Evolutionary conservation across 2,797 vertebrate genomes (phyloP).

Genomic region (Helarctos malayanus): DNA sequence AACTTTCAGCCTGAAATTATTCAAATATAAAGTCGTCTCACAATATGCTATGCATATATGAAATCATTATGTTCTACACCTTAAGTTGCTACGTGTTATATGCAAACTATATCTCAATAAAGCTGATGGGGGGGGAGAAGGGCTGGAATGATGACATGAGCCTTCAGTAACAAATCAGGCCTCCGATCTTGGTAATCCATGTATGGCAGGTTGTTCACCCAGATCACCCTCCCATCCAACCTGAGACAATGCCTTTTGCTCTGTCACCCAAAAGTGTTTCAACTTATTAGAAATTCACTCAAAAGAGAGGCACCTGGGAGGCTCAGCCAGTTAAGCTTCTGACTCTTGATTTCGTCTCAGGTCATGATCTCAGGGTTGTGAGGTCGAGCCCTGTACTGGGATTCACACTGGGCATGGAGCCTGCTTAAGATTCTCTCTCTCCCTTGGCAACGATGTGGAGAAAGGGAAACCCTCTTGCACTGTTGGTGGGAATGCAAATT

Average conservation of each 20-base stretch:
- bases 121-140: not conserved
- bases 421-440: too few relatives aligned
- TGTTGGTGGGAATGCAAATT: too few relatives aligned
- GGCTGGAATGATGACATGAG: not conserved
- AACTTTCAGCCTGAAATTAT: not conserved
- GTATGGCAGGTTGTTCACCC: not conserved
- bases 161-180: not conserved
- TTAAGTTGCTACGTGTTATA: not conserved
- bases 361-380: too few relatives aligned
- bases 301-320: not conserved
- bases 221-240: not conserved
- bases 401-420: too few relatives aligned
- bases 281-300: not conserved
- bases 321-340: too few relatives aligned
- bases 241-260: not conserved
- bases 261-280: not conserved
- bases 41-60: not conserved
- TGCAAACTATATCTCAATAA: not conserved
- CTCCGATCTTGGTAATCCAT: accelerated
- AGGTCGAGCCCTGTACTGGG: too few relatives aligned
- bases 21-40: not conserved
- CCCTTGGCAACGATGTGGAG: too few relatives aligned
- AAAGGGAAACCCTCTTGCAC: too few relatives aligned
- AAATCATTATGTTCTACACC: not conserved
- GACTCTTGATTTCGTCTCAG: too few relatives aligned